Conservation (phyloP, 1,140 invertebrate species). For the Euschistus heros region DNA sequence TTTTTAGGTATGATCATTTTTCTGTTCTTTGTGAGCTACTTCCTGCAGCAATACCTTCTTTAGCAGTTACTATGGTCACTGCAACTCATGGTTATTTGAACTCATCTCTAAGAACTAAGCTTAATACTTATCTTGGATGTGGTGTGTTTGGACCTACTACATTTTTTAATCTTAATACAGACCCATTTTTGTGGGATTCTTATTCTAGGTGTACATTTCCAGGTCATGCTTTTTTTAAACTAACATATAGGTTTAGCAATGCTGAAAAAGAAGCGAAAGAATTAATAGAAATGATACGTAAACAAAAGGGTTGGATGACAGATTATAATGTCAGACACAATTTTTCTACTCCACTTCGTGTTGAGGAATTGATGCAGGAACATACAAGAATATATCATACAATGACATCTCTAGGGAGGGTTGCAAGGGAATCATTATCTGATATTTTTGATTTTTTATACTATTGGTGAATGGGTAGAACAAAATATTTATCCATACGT, state of each 20-base stretch:
- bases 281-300: slow-evolving; percentile 22
- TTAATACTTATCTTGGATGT: slow-evolving; percentile 47
- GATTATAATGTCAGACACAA: slow-evolving; percentile 68
- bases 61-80: slow-evolving; percentile 52
- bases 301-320: slow-evolving; percentile 57
- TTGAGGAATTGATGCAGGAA: slow-evolving; percentile 55
- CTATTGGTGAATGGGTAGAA: slow-evolving; percentile 65
- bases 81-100: slow-evolving; percentile 51
- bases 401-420: slow-evolving; percentile 46
- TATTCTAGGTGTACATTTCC: slow-evolving; percentile 41
- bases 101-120: slow-evolving; percentile 39
- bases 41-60: slow-evolving; percentile 53
- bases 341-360: slow-evolving; percentile 58
- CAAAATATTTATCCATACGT: slow-evolving; percentile 47
- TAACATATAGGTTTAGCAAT: slow-evolving; percentile 43
- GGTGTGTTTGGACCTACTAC: slow-evolving; percentile 29
- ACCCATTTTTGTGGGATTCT: slow-evolving; percentile 48
- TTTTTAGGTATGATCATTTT: slow-evolving; percentile 60
- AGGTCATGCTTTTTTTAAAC: slow-evolving; percentile 47
- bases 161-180: slow-evolving; percentile 44
- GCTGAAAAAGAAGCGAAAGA: slow-evolving; percentile 40
- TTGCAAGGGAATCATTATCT: slow-evolving; percentile 50
- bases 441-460: slow-evolving; percentile 62
- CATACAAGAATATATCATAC: slow-evolving; percentile 51
- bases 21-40: slow-evolving; percentile 64